Conservation (phyloP, 2,113 vertebrate genomes). For the Crotalus tigris region DNA sequence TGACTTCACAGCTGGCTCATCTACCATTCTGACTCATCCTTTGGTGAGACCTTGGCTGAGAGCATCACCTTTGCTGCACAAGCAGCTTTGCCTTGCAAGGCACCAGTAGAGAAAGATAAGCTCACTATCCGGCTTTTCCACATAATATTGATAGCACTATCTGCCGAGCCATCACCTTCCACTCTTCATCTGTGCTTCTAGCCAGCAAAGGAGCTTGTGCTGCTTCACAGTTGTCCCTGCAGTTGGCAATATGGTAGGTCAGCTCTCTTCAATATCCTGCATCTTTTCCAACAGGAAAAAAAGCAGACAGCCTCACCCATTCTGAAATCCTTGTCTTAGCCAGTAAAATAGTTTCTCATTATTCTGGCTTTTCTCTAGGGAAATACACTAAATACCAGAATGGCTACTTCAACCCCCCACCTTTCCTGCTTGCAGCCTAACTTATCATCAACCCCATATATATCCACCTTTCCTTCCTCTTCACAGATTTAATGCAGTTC, state of each 20-base stretch:
- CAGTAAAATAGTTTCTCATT: not conserved
- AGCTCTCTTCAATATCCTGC: not conserved
- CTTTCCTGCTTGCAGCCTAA: not conserved
- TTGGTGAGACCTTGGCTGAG: not conserved
- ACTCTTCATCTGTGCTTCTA: not conserved
- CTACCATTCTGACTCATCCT: not conserved
- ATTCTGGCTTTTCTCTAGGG: constrained; percentile 11
- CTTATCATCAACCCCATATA: constrained; percentile 2
- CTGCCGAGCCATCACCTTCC: fast-evolving
- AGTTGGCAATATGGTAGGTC: not conserved
- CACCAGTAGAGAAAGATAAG: constrained; percentile 4
- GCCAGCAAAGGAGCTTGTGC: not conserved
- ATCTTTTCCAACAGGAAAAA: not conserved
- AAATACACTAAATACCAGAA: not conserved
- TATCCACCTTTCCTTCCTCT: not conserved
- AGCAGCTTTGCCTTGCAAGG: not conserved
- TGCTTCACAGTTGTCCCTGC: constrained; percentile 1
- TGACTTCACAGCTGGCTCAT: not conserved
- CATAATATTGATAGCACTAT: not conserved
- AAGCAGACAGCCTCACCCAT: not conserved
- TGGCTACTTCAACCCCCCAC: not conserved
- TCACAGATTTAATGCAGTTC: constrained; percentile 2
- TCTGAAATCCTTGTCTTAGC: not conserved
- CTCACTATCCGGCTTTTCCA: not conserved
- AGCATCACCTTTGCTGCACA: not conserved